These are phyloP conservation scores for Peromyscus eremicus DNA, from an alignment of 2,797 vertebrate species.

Conservation along the genomic window DNA sequence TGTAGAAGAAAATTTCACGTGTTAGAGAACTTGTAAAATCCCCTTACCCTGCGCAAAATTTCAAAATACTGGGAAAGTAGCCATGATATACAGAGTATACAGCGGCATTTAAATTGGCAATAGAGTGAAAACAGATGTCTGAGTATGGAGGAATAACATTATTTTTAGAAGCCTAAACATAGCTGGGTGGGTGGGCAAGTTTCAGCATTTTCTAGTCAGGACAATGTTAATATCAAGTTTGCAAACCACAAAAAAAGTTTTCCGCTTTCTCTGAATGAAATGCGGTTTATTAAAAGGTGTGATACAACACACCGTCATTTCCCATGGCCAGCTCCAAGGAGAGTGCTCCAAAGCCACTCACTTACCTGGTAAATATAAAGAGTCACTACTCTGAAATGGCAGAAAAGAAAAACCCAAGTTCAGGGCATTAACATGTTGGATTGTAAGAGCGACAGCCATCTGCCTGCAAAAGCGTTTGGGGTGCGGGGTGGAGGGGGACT, in stretches of 20 bases:
- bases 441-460: background rate
- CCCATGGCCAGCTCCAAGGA: slow-evolving; percentile 62
- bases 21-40: slow-evolving; percentile 88
- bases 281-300: slow-evolving; percentile 64
- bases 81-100: slow-evolving; percentile 88
- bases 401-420: background rate
- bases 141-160: slow-evolving; percentile 87
- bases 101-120: slow-evolving; percentile 88
- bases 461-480: background rate
- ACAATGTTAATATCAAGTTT: slow-evolving; percentile 82
- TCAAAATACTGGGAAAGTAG: slow-evolving; percentile 89
- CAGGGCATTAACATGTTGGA: background rate
- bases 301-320: slow-evolving; percentile 48
- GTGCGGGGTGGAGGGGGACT: background rate
- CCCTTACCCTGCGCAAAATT: slow-evolving; percentile 86
- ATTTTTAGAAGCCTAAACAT: slow-evolving; percentile 87
- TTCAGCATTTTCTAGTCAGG: slow-evolving; percentile 81
- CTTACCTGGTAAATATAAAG: background rate
- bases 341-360: slow-evolving; percentile 45
- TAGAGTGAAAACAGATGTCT: slow-evolving; percentile 89
- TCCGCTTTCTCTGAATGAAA: slow-evolving; percentile 73
- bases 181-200: slow-evolving; percentile 88
- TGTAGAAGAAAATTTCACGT: slow-evolving; percentile 83
- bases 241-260: slow-evolving; percentile 83
- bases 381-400: background rate